Conservation (phyloP, 2,888 invertebrate species). For the Helobdella robusta region DNA sequence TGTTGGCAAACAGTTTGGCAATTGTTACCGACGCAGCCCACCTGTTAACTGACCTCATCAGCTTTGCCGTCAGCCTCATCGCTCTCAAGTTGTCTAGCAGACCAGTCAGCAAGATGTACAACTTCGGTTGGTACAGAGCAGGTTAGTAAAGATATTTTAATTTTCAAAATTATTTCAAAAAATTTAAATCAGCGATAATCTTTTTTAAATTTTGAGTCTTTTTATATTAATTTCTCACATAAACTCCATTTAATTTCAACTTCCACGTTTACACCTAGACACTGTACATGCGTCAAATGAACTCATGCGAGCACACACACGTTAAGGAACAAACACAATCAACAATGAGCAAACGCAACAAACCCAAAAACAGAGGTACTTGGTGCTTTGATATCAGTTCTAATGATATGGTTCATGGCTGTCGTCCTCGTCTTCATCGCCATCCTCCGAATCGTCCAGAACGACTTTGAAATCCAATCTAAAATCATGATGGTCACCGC, state of each 20-base stretch:
- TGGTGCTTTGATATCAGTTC: constrained; percentile 87
- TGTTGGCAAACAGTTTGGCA: constrained; percentile 65
- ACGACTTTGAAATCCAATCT: constrained; percentile 77
- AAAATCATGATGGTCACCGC: constrained; percentile 78
- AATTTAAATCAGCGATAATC: too few species aligned
- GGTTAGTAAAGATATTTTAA: constrained; percentile 53
- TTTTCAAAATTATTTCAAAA: too few species aligned
- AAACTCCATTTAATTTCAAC: too few species aligned
- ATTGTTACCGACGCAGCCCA: constrained; percentile 96
- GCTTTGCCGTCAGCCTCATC: constrained; percentile 96
- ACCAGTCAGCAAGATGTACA: constrained; percentile 77
- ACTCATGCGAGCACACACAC: too few species aligned
- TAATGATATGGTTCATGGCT: constrained; percentile 95
- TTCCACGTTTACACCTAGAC: too few species aligned
- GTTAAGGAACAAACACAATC: too few species aligned
- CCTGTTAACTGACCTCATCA: constrained; percentile 90
- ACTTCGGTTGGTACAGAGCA: constrained; percentile 85
- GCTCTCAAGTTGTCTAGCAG: constrained; percentile 75
- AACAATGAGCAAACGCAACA: too few species aligned
- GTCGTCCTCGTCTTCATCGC: constrained; percentile 90
- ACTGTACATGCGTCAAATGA: too few species aligned
- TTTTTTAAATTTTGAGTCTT: too few species aligned
- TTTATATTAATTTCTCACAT: too few species aligned
- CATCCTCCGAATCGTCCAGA: constrained; percentile 68
- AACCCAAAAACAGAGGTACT: constrained; percentile 62